A percentile compares a stretch with the other conserved stretches of the same genome.
phyloP scores from a whole-genome alignment of 2,888 invertebrate genomes.

The Scrobipalpa costella region DNA sequence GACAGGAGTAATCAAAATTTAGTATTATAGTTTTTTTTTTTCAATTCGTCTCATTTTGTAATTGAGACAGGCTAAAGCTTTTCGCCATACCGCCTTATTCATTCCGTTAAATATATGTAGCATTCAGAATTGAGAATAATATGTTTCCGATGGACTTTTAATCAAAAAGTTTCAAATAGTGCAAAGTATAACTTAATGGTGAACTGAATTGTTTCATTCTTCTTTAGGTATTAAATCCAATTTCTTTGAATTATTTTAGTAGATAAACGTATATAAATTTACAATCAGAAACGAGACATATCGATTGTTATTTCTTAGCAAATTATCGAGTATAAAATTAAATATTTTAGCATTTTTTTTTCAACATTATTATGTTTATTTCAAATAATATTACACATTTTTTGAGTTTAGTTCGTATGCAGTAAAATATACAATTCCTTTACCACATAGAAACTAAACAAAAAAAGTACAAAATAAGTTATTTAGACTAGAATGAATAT shows the following conservation, averaged over 20 bases:
- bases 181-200: too few relatives aligned
- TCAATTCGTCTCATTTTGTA: too few relatives aligned
- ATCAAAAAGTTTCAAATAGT: too few relatives aligned
- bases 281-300: slow-evolving; percentile 5
- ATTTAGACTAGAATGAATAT: slow-evolving; percentile 17
- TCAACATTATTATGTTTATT: slow-evolving; percentile 33
- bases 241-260: background rate
- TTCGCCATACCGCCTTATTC: too few relatives aligned
- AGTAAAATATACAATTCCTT: background rate
- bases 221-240: slow-evolving; percentile 3
- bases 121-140: too few relatives aligned
- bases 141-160: too few relatives aligned
- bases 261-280: slow-evolving; percentile 21
- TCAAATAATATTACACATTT: background rate
- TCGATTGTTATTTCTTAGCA: slow-evolving; percentile 16
- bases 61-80: too few relatives aligned
- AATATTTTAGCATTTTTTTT: slow-evolving; percentile 36
- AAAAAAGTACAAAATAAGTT: background rate
- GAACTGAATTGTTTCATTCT: background rate
- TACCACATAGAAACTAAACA: background rate
- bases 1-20: too few relatives aligned
- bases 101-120: too few relatives aligned
- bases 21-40: too few relatives aligned
- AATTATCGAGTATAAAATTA: slow-evolving; percentile 66
- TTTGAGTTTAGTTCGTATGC: background rate